Evolutionary conservation across 2,888 invertebrate genomes (phyloP), one percentile per base, ranked within the genome.

Genomic region (Aproaerema taeniolella): DNA sequence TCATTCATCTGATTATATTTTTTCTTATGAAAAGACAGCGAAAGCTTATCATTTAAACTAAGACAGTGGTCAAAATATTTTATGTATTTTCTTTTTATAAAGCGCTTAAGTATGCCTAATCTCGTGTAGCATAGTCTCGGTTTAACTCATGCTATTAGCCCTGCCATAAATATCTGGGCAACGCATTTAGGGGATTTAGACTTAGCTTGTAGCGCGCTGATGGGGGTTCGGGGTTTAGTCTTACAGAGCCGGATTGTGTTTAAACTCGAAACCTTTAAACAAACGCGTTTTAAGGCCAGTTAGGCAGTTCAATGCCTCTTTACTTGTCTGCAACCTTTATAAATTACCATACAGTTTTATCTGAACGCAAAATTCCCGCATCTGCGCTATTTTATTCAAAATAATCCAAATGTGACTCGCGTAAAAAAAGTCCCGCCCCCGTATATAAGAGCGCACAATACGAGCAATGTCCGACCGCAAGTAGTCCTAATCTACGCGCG

Each of bases 81-180:
- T 13, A 11, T 24, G 14, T 26, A 26, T 26, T 26, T 20, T 26
- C 6, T 26, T 26, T n/a, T 5, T 34, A 6, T 31, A 10, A n/a
- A n/a, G 4, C 24, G 7, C 7, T 24, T 33, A 29, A 29, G 29
- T 2, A 25, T 7, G 3, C n/a, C 6, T 10, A 11, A 29, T 29
- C 11, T 10, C 11, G 8, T 29, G 29, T 29, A 29, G 11, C 7
- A 16, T 61, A 61, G 67, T 61, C 63, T 67, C 54, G 64, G 66
- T 68, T 74, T 76, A 74, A 67, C 68, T 71, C 72, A 58, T 68
- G 70, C 74, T 74, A 76, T 77, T 78, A 81, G 76, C 72, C 76
- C 66, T 64, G 66, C 78, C 68, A 80, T 85, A 85, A 83, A 85
- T 83, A 82, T 81, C 71, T 73, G 76, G 71, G 68, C 66, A 67